A percentile compares a stretch with the other conserved stretches of the same genome.
Conservation (phyloP, 2,113 vertebrate species). For the Callorhinus ursinus region DNA sequence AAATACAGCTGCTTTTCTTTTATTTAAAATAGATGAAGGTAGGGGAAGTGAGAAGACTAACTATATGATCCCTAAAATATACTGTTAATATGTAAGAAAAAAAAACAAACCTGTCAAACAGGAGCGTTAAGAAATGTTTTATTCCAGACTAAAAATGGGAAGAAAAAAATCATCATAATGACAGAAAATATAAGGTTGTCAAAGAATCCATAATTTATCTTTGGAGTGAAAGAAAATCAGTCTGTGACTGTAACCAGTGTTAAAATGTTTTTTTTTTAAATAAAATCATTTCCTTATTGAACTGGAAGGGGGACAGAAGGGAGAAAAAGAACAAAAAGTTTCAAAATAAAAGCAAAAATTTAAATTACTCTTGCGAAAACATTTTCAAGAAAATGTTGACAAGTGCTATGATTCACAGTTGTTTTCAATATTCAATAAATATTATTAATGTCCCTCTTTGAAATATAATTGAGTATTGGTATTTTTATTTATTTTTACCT, state of each 20-base stretch:
- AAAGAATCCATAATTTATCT: constrained; percentile 73
- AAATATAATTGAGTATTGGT: not conserved
- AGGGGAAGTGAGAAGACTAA: constrained; percentile 51
- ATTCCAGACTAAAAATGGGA: constrained; percentile 37
- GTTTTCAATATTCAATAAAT: constrained; percentile 39
- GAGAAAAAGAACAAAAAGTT: not conserved
- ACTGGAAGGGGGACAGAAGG: not conserved
- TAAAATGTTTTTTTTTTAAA: constrained; percentile 65
- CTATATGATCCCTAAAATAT: constrained; percentile 52
- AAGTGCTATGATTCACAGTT: not conserved
- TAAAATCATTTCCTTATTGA: constrained; percentile 83
- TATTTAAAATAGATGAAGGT: constrained; percentile 63
- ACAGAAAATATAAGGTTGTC: constrained; percentile 42
- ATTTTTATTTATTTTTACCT: not conserved
- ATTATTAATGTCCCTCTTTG: constrained; percentile 15
- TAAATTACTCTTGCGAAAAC: not conserved
- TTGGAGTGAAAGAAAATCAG: constrained; percentile 76
- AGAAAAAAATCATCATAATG: constrained; percentile 56
- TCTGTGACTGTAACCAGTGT: constrained; percentile 66
- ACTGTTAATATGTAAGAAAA: constrained; percentile 38
- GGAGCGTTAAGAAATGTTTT: constrained; percentile 49
- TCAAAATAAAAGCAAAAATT: constrained; percentile 19
- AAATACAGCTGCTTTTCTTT: constrained; percentile 59
- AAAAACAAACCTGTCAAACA: constrained; percentile 38
- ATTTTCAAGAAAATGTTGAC: constrained; percentile 35